Evolutionary conservation across 2,888 invertebrate genomes (phyloP).

Genomic region (Mermis nigrescens): DNA sequence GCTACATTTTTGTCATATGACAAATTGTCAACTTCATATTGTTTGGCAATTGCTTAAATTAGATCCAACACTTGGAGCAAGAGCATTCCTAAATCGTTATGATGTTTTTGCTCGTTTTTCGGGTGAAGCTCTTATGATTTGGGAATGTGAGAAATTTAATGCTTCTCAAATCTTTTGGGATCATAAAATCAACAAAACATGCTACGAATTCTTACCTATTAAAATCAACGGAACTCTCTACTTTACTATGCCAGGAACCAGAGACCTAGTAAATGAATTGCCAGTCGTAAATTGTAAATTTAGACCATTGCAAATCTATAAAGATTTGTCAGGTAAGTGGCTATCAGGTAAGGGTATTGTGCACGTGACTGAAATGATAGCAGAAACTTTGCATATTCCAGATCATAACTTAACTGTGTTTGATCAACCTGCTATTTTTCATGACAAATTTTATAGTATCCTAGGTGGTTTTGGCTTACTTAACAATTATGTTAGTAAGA

Average conservation of each 20-base stretch:
- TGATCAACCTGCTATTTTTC: not conserved
- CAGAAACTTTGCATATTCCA: not conserved
- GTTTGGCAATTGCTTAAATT: too few relatives aligned
- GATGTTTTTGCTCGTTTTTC: conserved; percentile 6
- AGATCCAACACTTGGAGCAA: conserved; percentile 6
- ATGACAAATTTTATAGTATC: not conserved
- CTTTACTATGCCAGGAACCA: not conserved
- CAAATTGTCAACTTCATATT: not conserved
- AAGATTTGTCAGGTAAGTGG: not conserved
- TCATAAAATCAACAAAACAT: conserved; percentile 4
- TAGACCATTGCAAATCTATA: not conserved
- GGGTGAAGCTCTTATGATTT: conserved; percentile 6
- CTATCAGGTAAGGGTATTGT: not conserved
- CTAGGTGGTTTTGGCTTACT: not conserved
- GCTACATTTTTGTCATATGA: not conserved
- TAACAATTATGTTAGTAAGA: not conserved
- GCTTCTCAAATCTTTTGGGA: conserved; percentile 1
- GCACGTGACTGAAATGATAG: not conserved
- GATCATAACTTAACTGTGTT: not conserved
- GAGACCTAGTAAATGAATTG: not conserved
- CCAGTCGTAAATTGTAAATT: not conserved
- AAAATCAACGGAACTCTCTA: not conserved
- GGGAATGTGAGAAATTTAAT: not conserved
- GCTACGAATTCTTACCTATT: conserved; percentile 3
- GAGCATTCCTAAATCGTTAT: not conserved